Evolutionary conservation across 2,888 invertebrate species (phyloP).

Genomic region (Tiliacea aurago): DNA sequence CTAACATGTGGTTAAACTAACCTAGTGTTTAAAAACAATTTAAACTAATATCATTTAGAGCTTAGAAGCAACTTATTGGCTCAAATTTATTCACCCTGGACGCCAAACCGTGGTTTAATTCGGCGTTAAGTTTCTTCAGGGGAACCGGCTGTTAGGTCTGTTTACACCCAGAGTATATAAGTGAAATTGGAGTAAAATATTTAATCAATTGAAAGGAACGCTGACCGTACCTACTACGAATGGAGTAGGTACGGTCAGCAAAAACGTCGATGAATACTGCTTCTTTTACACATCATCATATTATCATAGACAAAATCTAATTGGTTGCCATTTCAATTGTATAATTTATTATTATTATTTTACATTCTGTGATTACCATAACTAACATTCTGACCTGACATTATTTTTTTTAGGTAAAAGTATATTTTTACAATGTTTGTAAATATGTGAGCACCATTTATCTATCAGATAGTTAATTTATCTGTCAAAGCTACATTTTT

Average conservation of each 20-base stretch:
- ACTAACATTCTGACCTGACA: too few relatives aligned
- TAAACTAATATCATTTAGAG: slow-evolving; percentile 73
- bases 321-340: too few relatives aligned
- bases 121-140: slow-evolving; percentile 80
- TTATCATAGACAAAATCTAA: too few relatives aligned
- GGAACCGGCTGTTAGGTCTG: slow-evolving; percentile 73
- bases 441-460: too few relatives aligned
- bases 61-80: slow-evolving; percentile 78
- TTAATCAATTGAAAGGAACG: background rate
- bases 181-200: slow-evolving; percentile 14
- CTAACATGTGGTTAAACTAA: slow-evolving; percentile 21
- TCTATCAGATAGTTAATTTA: too few relatives aligned
- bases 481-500: too few relatives aligned
- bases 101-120: slow-evolving; percentile 85
- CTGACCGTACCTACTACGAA: too few relatives aligned
- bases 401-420: too few relatives aligned
- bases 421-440: too few relatives aligned
- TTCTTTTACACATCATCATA: background rate
- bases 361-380: too few relatives aligned
- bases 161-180: slow-evolving; percentile 56
- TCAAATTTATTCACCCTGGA: slow-evolving; percentile 85
- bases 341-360: too few relatives aligned
- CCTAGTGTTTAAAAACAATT: slow-evolving; percentile 58
- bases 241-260: background rate
- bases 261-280: background rate